Evolutionary conservation across 2,797 vertebrate genomes (phyloP).

Genomic region (Synanceia verrucosa): DNA sequence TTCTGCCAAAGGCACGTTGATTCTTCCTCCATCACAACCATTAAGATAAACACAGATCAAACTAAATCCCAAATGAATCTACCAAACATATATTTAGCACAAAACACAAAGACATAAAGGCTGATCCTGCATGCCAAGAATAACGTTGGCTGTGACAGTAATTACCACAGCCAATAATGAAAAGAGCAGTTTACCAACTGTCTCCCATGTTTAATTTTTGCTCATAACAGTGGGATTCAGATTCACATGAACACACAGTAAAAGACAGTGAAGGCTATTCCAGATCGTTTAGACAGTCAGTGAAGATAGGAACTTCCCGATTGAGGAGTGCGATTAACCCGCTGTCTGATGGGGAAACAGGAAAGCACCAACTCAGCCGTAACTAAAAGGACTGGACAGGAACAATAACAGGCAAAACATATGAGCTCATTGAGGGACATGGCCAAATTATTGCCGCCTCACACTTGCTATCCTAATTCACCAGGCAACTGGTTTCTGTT

Average conservation of each 20-base stretch:
- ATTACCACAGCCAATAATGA: conserved; percentile 19
- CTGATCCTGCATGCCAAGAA: conserved; percentile 1
- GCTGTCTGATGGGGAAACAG: conserved; percentile 76
- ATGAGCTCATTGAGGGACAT: conserved; percentile 82
- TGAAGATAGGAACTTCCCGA: conserved; percentile 51
- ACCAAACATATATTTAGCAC: conserved; percentile 22
- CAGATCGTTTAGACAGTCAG: conserved; percentile 26
- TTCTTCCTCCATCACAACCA: not conserved
- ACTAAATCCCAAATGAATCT: conserved; percentile 3
- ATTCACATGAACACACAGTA: conserved; percentile 5
- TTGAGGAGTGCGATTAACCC: conserved; percentile 40
- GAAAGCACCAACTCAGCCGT: conserved; percentile 81
- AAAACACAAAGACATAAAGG: not conserved
- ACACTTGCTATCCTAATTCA: conserved; percentile 60
- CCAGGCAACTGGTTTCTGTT: conserved; percentile 67
- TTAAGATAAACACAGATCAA: not conserved
- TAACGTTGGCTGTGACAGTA: conserved; percentile 12
- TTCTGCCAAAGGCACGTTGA: conserved; percentile 10
- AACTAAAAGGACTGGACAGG: conserved; percentile 75
- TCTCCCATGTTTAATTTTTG: not conserved
- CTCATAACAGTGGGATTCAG: not conserved
- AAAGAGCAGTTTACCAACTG: not conserved
- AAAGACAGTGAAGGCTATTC: conserved; percentile 13
- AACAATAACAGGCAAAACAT: conserved; percentile 85
- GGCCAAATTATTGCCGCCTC: conserved; percentile 70